Evolutionary conservation across 2,797 vertebrate species (phyloP).

Genomic region (Apogon talboti): DNA sequence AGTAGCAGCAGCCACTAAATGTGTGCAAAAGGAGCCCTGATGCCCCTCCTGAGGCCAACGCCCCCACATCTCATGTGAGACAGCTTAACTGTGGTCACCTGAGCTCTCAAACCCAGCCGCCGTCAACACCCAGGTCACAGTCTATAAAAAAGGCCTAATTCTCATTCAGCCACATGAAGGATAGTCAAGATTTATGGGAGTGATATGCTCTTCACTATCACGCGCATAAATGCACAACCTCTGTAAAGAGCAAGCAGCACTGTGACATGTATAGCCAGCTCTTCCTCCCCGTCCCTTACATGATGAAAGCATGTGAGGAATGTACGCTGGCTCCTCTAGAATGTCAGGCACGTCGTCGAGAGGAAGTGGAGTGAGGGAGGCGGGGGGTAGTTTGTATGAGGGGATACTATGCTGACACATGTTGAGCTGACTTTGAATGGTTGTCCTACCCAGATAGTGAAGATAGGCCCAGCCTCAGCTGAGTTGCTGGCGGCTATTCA

Average conservation of each 20-base stretch:
- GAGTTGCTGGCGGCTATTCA: slow-evolving; percentile 63
- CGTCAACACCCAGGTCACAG: slow-evolving; percentile 33
- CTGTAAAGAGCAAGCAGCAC: slow-evolving; percentile 38
- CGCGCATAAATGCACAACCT: slow-evolving; percentile 22
- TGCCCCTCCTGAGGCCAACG: slow-evolving; percentile 33
- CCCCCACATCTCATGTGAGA: slow-evolving; percentile 76
- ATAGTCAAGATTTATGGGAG: slow-evolving; percentile 38
- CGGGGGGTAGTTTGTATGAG: neutral
- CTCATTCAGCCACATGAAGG: slow-evolving; percentile 30
- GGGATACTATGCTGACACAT: slow-evolving; percentile 56
- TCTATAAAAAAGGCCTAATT: slow-evolving; percentile 47
- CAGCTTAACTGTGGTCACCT: slow-evolving; percentile 80
- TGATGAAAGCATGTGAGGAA: slow-evolving; percentile 74
- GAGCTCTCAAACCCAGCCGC: slow-evolving; percentile 46
- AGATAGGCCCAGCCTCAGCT: slow-evolving; percentile 66
- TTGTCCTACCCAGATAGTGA: slow-evolving; percentile 48
- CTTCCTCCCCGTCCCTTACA: slow-evolving; percentile 36
- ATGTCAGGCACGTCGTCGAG: slow-evolving; percentile 76
- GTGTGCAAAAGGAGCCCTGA: slow-evolving; percentile 27
- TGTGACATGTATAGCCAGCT: slow-evolving; percentile 50
- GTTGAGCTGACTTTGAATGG: slow-evolving; percentile 66
- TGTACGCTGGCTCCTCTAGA: slow-evolving; percentile 78
- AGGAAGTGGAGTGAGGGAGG: slow-evolving; percentile 48
- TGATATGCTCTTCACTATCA: slow-evolving; percentile 4
- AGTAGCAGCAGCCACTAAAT: slow-evolving; percentile 25